Percentiles rank a stretch among this genome's conserved stretches.
phyloP scores from a whole-genome alignment of 2,797 vertebrate species.

The Neopelma chrysocephalum region DNA sequence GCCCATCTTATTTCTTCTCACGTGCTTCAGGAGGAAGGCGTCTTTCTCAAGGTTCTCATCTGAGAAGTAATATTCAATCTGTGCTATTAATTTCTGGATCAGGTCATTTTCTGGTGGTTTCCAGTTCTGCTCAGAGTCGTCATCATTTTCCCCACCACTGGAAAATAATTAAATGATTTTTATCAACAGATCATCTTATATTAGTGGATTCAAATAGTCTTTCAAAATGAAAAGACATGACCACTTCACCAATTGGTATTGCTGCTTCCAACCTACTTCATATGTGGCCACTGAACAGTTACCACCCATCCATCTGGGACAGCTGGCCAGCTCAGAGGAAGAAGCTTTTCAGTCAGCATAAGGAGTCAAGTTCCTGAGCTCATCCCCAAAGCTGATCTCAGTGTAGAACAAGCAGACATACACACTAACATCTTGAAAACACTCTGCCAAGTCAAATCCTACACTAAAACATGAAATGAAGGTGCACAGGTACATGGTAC shows the following conservation, averaged over 20 bases:
- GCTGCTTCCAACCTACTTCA: not conserved
- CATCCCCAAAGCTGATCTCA: not conserved
- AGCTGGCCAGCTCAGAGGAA: not conserved
- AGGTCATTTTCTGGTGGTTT: constrained; percentile 89
- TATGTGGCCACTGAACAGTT: not conserved
- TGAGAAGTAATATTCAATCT: constrained; percentile 97
- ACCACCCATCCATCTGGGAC: not conserved
- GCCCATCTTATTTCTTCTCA: constrained; percentile 94
- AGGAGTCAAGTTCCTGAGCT: not conserved
- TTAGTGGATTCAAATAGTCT: not conserved
- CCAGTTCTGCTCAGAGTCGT: constrained; percentile 84
- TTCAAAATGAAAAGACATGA: not conserved
- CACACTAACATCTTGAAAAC: not conserved
- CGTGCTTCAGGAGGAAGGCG: constrained; percentile 94
- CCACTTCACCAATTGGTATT: not conserved
- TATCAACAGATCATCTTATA: not conserved
- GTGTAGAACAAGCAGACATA: not conserved
- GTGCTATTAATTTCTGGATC: constrained; percentile 88
- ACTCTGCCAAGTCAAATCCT: not conserved
- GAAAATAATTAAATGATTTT: constrained; percentile 37
- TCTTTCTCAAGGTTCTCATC: constrained; percentile 98
- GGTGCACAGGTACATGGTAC: not conserved
- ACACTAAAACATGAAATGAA: not conserved
- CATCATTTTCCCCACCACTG: constrained; percentile 91
- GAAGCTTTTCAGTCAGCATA: not conserved